Evolutionary conservation across 1,140 invertebrate genomes (phyloP).

Genomic region (Monochamus saltuarius): DNA sequence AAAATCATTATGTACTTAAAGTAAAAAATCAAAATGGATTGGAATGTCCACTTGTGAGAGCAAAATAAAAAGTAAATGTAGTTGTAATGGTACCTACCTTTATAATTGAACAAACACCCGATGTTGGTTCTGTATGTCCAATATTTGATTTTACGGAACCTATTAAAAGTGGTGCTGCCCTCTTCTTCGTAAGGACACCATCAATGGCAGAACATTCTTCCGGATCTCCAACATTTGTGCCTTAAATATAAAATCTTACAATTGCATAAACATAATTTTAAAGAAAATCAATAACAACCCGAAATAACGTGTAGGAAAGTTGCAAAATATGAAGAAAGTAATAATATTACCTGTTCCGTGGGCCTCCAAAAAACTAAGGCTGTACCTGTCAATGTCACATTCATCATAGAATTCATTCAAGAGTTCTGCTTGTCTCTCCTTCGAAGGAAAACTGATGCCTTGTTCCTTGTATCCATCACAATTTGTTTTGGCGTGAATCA

Average conservation of each 20-base stretch:
- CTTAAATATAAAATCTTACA: conserved; percentile 39
- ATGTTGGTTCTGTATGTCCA: conserved; percentile 89
- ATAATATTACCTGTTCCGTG: conserved; percentile 75
- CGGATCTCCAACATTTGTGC: conserved; percentile 78
- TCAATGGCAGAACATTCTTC: conserved; percentile 88
- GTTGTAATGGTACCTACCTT: no score
- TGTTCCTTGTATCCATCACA: conserved; percentile 74
- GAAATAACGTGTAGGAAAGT: no score
- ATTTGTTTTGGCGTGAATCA: conserved; percentile 66
- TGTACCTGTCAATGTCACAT: conserved; percentile 69
- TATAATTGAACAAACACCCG: conserved; percentile 79
- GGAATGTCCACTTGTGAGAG: no score
- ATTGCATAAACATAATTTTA: no score
- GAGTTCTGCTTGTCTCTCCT: conserved; percentile 75
- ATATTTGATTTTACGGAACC: conserved; percentile 93
- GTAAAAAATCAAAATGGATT: no score
- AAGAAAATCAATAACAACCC: no score
- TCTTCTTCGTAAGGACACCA: conserved; percentile 72
- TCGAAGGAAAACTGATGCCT: conserved; percentile 90
- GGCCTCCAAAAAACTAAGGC: conserved; percentile 83
- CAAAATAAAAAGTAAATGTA: conserved; percentile 11
- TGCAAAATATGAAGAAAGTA: no score
- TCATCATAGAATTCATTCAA: conserved; percentile 86
- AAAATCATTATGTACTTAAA: no score
- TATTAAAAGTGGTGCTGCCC: conserved; percentile 71